Evolutionary conservation across 2,888 invertebrate species (phyloP), one percentile per base, ranked within the genome.

Genomic region (Nebria brevicollis): DNA sequence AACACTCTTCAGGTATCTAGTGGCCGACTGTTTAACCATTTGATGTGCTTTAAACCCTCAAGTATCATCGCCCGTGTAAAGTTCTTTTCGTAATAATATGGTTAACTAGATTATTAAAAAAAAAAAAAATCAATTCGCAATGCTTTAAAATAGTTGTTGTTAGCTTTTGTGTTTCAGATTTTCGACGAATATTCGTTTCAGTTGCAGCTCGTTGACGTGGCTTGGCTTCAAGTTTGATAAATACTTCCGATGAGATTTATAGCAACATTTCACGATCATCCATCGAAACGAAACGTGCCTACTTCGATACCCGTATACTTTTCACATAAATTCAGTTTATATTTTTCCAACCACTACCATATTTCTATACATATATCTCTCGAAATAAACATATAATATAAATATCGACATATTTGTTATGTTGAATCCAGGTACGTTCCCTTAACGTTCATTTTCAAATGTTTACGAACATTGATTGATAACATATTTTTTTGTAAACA

Each of bases 261-360:
- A 26, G 70, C 11, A 70, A 70, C 70, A 66, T 13, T 70, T 34
- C 26, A 70, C 70, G 34, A 13, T 34, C 34, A 25, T 25, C 11
- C 70, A 25, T 25, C 70, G 25, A 34, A 4, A 70, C 70, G 70
- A 20, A 34, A 70, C 70, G 25, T 66, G 66, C 15, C 66, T 66
- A 25, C 66, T 15, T 66, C 20, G 66, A 66, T 70, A 1, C 34
- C 54, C 70, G 70, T 70, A 70, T 70, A 70, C 70, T 70, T 70
- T 70, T 70, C 70, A 70, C 70, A 70, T 70, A 70, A 70, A 70
- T 70, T 70, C 70, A 70, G 70, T 70, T 70, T 70, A 70, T 70
- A 70, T 70, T 66, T 66, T 34, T 20, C 13, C 34, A 34, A 34
- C 25, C 70, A 26, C 34, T 25, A 34, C 11, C 4, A 70, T 25